Conservation (phyloP, 2,113 vertebrate genomes). For the Elachura formosa region DNA sequence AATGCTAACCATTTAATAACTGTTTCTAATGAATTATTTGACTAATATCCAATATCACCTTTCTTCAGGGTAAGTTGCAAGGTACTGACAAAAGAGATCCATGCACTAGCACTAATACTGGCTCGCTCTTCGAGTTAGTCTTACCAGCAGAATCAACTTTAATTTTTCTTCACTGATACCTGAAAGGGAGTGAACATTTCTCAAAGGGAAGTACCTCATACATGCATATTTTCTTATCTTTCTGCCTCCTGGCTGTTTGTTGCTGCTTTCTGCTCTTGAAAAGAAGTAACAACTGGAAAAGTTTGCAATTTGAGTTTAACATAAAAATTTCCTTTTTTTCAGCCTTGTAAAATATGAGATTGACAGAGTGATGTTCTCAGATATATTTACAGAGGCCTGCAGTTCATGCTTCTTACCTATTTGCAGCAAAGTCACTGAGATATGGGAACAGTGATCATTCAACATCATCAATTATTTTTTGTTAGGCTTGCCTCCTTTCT, state of each 20-base stretch:
- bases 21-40: neutral
- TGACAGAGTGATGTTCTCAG: neutral
- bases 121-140: neutral
- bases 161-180: neutral
- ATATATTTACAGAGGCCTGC: neutral
- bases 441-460: neutral
- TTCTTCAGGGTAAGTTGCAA: neutral
- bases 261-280: neutral
- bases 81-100: neutral
- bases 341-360: neutral
- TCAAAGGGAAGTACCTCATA: neutral
- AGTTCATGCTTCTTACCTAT: neutral
- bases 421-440: neutral
- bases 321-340: neutral
- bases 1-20: neutral
- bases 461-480: neutral
- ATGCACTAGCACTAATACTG: neutral
- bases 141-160: neutral
- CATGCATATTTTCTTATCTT: neutral
- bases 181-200: neutral
- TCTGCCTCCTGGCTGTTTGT: neutral
- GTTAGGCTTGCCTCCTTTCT: neutral
- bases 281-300: neutral
- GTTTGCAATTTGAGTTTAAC: neutral
- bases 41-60: neutral